Percentiles rank a stretch among this genome's conserved stretches.
Evolutionary conservation across 2,888 invertebrate species (phyloP).

Genomic region (Nyleta sp.): DNA sequence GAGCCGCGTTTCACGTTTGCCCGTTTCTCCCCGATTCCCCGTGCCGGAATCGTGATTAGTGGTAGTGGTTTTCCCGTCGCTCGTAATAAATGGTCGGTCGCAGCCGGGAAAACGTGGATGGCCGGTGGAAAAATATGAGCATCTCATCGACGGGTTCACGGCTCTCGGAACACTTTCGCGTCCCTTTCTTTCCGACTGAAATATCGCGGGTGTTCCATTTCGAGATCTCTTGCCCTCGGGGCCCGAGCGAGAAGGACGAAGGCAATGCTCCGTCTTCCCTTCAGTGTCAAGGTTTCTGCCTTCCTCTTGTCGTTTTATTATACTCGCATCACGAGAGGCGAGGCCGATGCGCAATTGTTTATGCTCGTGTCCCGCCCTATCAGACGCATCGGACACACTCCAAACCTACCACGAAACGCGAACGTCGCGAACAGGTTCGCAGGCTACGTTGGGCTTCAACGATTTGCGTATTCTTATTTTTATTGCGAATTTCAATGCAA

Average conservation of each 20-base stretch:
- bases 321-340: slow-evolving; percentile 78
- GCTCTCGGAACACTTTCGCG: slow-evolving; percentile 46
- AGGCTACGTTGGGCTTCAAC: neutral
- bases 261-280: slow-evolving; percentile 55
- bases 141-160: slow-evolving; percentile 51
- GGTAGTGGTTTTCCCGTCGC: slow-evolving; percentile 28
- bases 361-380: slow-evolving; percentile 81
- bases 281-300: slow-evolving; percentile 58
- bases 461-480: slow-evolving; percentile 8
- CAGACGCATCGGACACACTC: slow-evolving; percentile 76
- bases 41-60: slow-evolving; percentile 29
- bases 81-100: slow-evolving; percentile 31
- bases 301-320: slow-evolving; percentile 74
- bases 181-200: slow-evolving; percentile 67
- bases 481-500: neutral
- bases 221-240: slow-evolving; percentile 71
- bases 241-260: slow-evolving; percentile 54
- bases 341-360: slow-evolving; percentile 81
- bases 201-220: slow-evolving; percentile 74
- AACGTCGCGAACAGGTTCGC: slow-evolving; percentile 51
- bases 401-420: slow-evolving; percentile 60
- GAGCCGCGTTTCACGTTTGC: slow-evolving; percentile 11
- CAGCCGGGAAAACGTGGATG: slow-evolving; percentile 20
- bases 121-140: slow-evolving; percentile 39
- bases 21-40: slow-evolving; percentile 1